phyloP scores from a whole-genome alignment of 1,140 invertebrate species.

The Agrilus planipennis region DNA sequence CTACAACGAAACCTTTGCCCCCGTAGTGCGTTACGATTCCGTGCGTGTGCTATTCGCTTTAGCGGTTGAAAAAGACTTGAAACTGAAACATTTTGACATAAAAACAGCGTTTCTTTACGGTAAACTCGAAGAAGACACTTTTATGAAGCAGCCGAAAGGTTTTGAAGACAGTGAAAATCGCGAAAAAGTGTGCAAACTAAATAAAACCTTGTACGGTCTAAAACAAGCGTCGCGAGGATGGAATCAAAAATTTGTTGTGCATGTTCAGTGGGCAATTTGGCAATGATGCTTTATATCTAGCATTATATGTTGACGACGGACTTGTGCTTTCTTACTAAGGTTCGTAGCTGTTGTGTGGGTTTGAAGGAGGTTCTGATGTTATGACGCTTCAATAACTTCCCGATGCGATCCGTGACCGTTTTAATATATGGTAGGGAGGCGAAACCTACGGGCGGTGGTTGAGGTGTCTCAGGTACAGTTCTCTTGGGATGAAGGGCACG shows the following conservation, averaged over 20 bases:
- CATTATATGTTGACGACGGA: slow-evolving; percentile 3
- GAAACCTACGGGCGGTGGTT: no score
- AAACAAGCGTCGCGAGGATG: slow-evolving; percentile 29
- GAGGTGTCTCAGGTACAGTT: no score
- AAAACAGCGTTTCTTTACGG: not conserved
- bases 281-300: not conserved
- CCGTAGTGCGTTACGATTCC: not conserved
- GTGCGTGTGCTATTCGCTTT: not conserved
- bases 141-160: not conserved
- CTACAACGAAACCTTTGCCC: not conserved
- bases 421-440: no score
- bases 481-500: no score
- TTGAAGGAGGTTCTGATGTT: no score
- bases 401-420: no score
- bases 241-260: slow-evolving; percentile 21
- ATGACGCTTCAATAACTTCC: no score
- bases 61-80: not conserved
- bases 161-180: slow-evolving; percentile 5
- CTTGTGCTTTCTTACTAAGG: no score
- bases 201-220: slow-evolving; percentile 30
- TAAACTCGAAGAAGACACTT: not conserved
- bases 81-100: not conserved
- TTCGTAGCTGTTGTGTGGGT: no score
- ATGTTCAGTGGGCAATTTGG: slow-evolving; percentile 3
- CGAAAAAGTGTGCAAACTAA: slow-evolving; percentile 27